Conservation (phyloP, 2,888 invertebrate species). For the Drosophila quinaria region DNA sequence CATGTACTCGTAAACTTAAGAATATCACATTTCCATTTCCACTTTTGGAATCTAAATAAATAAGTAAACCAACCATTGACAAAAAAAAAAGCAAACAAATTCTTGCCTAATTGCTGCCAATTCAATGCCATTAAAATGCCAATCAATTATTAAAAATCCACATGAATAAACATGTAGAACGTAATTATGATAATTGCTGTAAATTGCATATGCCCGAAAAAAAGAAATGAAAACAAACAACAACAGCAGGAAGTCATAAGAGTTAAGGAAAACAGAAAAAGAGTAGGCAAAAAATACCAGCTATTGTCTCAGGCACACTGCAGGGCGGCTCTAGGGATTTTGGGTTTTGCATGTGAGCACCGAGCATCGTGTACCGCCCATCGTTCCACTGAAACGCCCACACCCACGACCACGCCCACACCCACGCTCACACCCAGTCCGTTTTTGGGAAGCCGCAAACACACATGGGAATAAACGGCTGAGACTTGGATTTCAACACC, state of each 20-base stretch:
- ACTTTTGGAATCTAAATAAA: too few species aligned
- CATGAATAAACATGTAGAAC: slow-evolving; percentile 40
- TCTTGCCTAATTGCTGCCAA: slow-evolving; percentile 25
- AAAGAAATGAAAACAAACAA: slow-evolving; percentile 30
- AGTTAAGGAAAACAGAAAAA: slow-evolving; percentile 15
- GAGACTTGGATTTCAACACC: slow-evolving; percentile 82
- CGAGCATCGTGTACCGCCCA: slow-evolving; percentile 32
- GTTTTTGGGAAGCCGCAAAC: slow-evolving; percentile 12
- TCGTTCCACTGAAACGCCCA: slow-evolving; percentile 15
- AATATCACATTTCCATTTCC: too few species aligned
- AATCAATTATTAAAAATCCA: slow-evolving; percentile 53
- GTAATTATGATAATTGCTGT: slow-evolving; percentile 57
- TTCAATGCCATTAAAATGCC: slow-evolving; percentile 39
- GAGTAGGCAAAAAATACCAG: too few species aligned
- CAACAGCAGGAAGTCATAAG: slow-evolving; percentile 41
- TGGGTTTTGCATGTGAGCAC: slow-evolving; percentile 23
- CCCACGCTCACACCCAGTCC: slow-evolving; percentile 8
- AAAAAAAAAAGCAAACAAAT: not conserved
- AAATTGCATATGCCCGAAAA: slow-evolving; percentile 23
- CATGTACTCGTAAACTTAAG: too few species aligned
- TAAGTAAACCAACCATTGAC: not conserved
- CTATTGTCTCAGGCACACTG: slow-evolving; percentile 48
- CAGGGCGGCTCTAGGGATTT: slow-evolving; percentile 45
- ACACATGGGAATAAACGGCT: slow-evolving; percentile 71
- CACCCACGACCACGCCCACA: slow-evolving; percentile 11